Conservation (phyloP, 2,797 vertebrate genomes). For the Amblyraja radiata region DNA sequence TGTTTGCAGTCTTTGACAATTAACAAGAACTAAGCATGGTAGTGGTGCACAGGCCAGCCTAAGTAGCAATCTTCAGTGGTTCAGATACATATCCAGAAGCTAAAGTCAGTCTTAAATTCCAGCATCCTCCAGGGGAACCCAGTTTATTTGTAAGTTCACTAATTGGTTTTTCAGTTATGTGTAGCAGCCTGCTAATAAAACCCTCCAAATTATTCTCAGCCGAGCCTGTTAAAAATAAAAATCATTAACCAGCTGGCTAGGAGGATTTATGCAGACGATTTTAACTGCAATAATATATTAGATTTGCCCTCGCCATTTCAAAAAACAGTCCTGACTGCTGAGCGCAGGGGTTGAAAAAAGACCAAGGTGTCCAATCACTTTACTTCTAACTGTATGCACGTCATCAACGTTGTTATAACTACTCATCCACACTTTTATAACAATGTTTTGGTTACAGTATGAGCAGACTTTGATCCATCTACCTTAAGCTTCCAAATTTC, state of each 20-base stretch:
- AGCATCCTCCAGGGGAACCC: not conserved
- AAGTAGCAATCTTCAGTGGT: not conserved
- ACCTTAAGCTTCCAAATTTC: not conserved
- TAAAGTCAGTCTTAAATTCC: not conserved
- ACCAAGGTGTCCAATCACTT: not conserved
- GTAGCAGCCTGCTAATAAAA: slow-evolving; percentile 14
- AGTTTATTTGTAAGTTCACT: not conserved
- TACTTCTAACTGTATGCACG: not conserved
- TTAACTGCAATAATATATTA: not conserved
- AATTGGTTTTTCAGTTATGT: slow-evolving; percentile 15
- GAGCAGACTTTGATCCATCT: not conserved
- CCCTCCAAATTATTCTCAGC: slow-evolving; percentile 29
- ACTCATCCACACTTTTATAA: not conserved
- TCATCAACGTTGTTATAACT: not conserved
- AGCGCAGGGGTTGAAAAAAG: not conserved
- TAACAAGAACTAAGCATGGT: not conserved
- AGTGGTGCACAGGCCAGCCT: not conserved
- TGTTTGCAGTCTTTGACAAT: not conserved
- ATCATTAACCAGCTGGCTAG: not conserved
- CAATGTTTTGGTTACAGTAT: not conserved
- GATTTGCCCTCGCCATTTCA: not conserved
- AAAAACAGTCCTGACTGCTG: not conserved
- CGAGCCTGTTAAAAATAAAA: not conserved
- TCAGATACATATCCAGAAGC: not conserved
- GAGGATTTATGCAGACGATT: slow-evolving; percentile 20